These are phyloP conservation scores for Sebastolobus altivelis DNA, from an alignment of 2,797 vertebrate genomes.

Conservation along the genomic window DNA sequence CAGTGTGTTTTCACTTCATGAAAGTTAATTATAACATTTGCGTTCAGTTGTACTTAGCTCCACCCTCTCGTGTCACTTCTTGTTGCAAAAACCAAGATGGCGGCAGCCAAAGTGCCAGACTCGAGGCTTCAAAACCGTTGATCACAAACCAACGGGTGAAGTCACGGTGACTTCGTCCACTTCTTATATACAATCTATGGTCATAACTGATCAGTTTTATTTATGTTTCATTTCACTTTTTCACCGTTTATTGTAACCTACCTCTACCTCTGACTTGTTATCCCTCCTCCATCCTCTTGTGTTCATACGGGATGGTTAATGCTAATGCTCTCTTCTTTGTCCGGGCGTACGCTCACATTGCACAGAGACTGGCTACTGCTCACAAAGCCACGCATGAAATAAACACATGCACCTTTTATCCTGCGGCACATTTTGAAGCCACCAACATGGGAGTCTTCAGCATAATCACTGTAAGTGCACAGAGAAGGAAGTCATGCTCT, in stretches of 20 bases:
- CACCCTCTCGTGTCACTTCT: too few relatives aligned
- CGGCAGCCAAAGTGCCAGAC: too few relatives aligned
- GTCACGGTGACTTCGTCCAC: fast-evolving
- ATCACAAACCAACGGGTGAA: too few relatives aligned
- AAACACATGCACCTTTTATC: conserved; percentile 25
- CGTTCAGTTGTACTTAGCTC: too few relatives aligned
- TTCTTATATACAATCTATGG: too few relatives aligned
- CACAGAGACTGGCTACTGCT: not conserved
- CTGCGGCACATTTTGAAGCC: conserved; percentile 14
- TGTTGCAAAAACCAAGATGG: too few relatives aligned
- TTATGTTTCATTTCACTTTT: not conserved
- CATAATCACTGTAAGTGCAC: conserved; percentile 39
- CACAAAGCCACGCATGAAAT: conserved; percentile 1
- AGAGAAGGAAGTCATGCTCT: conserved; percentile 41
- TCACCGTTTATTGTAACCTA: not conserved
- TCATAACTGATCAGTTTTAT: not conserved
- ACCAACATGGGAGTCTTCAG: conserved; percentile 17
- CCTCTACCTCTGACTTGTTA: not conserved
- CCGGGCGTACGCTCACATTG: not conserved
- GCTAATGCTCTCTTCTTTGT: not conserved
- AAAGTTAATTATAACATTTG: too few relatives aligned
- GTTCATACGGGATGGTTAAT: not conserved
- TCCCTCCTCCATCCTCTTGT: not conserved
- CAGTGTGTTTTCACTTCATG: too few relatives aligned
- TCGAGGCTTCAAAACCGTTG: too few relatives aligned